Evolutionary conservation across 2,113 vertebrate species (phyloP), one percentile per base, ranked within the genome.

Genomic region (Syrrhaptes paradoxus): DNA sequence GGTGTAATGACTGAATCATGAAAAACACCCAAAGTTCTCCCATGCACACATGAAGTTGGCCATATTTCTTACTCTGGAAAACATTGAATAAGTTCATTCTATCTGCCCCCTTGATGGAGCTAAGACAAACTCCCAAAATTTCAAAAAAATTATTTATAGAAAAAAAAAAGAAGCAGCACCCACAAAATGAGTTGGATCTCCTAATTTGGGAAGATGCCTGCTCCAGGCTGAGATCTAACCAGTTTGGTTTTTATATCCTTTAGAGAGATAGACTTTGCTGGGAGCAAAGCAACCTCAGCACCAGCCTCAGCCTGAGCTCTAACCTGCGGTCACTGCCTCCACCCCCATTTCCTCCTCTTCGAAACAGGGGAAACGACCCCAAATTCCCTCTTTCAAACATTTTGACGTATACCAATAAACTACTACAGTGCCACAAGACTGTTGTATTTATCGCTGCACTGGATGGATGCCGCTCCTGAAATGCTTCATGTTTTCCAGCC

Each of bases 271-370:
- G 20, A 13, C 31, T 79, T 22, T 36, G 49, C 24, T 51, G 14
- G 29, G n/a, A 85, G n/a, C 52, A 63, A 59, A 76, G 58, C n/a
- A 29, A 10, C 17, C 20, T 46, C 34, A 25, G 36, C 3, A 25
- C 28, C 45, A 22, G 31, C 28, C 28, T 7, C 43, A 55, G 49
- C n/a, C 10, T n/a, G 25, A 7, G 62, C 81, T 24, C 63, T 8
- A 14, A 41, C 34, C 54, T 32, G 29, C 32, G 13, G 32, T 20
- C 22, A 10, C 63, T n/a, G 29, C 57, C 36, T 34, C 11, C 21
- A 13, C 11, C 51, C 29, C 9, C 0, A 11, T 6, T 3, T 25
- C 20, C 25, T 57, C n/a, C n/a, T 20, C 38, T 17, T 5, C 1
- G 0, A 61, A 71, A 15, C 3, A 4, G 11, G 14, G 18, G 7